Percentiles rank a stretch among this genome's conserved stretches.
Conservation (phyloP, 2,888 invertebrate genomes). For the Drosophila kokeensis region DNA sequence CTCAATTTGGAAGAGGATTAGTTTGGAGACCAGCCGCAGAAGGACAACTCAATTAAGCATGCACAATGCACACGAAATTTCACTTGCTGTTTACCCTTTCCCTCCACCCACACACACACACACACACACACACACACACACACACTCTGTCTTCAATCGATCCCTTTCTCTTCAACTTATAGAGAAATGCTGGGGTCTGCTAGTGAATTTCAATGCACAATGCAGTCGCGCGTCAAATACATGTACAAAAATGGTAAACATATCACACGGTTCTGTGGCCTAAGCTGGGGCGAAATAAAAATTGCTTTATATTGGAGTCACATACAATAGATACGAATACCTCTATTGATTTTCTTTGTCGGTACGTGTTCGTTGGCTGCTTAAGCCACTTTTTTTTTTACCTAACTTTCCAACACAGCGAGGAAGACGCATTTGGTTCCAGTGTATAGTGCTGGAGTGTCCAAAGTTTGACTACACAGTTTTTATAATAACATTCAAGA, state of each 20-base stretch:
- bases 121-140: not conserved
- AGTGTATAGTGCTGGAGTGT: not conserved
- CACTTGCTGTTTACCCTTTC: conserved; percentile 33
- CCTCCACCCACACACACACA: not conserved
- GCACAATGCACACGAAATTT: conserved; percentile 78
- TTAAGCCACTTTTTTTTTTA: not conserved
- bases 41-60: conserved; percentile 76
- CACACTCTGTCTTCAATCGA: not conserved
- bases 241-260: conserved; percentile 49
- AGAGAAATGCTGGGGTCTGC: conserved; percentile 14
- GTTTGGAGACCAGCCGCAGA: conserved; percentile 31
- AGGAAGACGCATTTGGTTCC: not conserved
- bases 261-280: conserved; percentile 40
- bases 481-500: not conserved
- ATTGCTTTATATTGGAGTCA: conserved; percentile 71
- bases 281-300: conserved; percentile 34
- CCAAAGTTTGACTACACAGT: not conserved
- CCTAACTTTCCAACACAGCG: not conserved
- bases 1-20: conserved; percentile 22
- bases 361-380: conserved; percentile 53
- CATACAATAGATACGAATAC: conserved; percentile 55
- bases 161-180: not conserved
- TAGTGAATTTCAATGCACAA: conserved; percentile 62
- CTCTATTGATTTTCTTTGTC: conserved; percentile 66
- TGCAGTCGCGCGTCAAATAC: conserved; percentile 59